Conservation (phyloP, 2,888 invertebrate species). For the Drosophila pseudotalamancana region DNA sequence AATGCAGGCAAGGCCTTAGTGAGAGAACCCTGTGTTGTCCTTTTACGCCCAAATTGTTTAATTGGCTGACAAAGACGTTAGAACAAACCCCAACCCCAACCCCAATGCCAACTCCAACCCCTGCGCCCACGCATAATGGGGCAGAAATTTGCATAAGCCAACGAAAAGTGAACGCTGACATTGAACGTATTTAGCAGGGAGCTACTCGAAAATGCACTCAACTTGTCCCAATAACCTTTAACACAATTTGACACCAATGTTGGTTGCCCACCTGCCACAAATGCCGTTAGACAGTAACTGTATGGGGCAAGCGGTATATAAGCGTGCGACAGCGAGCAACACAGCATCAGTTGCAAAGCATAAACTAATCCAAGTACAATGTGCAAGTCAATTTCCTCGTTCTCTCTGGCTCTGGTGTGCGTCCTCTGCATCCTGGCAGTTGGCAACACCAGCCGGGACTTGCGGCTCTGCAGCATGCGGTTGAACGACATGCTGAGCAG, state of each 20-base stretch:
- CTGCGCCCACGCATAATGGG: slow-evolving; percentile 5
- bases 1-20: slow-evolving; percentile 59
- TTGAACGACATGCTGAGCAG: slow-evolving; percentile 41
- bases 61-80: slow-evolving; percentile 66
- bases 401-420: slow-evolving; percentile 29
- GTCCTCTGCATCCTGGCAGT: slow-evolving; percentile 21
- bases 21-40: slow-evolving; percentile 43
- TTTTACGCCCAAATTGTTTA: slow-evolving; percentile 73
- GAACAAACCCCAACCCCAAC: neutral
- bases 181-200: slow-evolving; percentile 72
- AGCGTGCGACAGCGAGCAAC: slow-evolving; percentile 21
- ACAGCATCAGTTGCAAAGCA: slow-evolving; percentile 49
- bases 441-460: neutral
- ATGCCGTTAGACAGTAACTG: neutral
- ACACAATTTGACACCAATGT: slow-evolving; percentile 63
- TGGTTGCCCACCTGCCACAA: slow-evolving; percentile 14
- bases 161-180: slow-evolving; percentile 66
- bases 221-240: slow-evolving; percentile 61
- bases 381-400: slow-evolving; percentile 48
- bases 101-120: slow-evolving; percentile 4
- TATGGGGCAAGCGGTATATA: slow-evolving; percentile 35
- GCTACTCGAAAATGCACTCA: slow-evolving; percentile 70
- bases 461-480: slow-evolving; percentile 45
- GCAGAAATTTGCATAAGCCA: slow-evolving; percentile 76
- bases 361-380: slow-evolving; percentile 42